Conservation (phyloP, 2,797 vertebrate genomes). For the Rhinoraja longicauda region DNA sequence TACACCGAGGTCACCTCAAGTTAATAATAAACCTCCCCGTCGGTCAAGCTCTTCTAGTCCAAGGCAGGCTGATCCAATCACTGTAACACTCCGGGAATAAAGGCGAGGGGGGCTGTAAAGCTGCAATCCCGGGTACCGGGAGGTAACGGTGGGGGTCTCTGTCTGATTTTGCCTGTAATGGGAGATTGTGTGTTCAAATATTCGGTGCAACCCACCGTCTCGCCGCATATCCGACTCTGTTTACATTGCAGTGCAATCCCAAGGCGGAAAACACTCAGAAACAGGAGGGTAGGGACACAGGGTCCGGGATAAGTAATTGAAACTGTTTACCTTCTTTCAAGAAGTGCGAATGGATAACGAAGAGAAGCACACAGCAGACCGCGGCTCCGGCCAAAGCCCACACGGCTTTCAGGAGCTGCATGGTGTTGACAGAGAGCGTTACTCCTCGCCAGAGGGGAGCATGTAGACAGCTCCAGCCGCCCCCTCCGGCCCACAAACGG, state of each 20-base stretch:
- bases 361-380: constrained; percentile 89
- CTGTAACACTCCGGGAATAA: not conserved
- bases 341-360: constrained; percentile 89
- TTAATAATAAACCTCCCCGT: not conserved
- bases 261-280: not conserved
- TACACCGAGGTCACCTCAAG: not conserved
- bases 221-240: not conserved
- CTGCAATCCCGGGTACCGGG: not conserved
- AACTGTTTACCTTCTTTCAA: constrained; percentile 85
- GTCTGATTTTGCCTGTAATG: not conserved
- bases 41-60: not conserved
- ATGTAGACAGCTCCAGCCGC: not conserved
- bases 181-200: not conserved
- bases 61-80: not conserved
- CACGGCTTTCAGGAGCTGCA: constrained; percentile 93
- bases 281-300: not conserved
- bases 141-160: not conserved
- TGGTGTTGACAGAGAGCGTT: constrained; percentile 56
- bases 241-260: not conserved
- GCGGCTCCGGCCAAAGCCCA: constrained; percentile 93
- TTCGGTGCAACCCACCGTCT: not conserved
- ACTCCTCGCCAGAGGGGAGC: not conserved
- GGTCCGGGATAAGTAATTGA: constrained; percentile 11
- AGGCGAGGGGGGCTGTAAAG: not conserved
- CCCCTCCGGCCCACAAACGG: not conserved